These are phyloP conservation scores for Lycopodina hypogea DNA, from an alignment of 37 sponge, comb jelly and placozoan genomes.

Conservation along the genomic window DNA sequence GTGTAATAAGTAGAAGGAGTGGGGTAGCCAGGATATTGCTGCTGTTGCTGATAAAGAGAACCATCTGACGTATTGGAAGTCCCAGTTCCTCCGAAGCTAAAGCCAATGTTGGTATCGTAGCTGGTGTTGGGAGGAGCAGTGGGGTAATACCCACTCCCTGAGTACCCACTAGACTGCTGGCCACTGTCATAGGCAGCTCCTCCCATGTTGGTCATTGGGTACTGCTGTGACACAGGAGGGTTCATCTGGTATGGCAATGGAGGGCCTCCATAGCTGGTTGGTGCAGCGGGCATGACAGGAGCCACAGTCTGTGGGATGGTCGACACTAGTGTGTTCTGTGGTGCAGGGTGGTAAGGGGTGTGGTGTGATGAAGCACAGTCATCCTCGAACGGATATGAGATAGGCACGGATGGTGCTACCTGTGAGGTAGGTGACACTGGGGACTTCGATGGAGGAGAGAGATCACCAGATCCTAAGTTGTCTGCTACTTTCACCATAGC, in stretches of 20 bases:
- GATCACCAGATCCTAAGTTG: background rate
- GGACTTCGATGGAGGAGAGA: background rate
- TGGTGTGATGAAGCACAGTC: background rate
- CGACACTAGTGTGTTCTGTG: too few relatives aligned
- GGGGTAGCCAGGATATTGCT: conserved; percentile 12
- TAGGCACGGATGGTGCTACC: background rate
- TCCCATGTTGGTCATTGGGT: background rate
- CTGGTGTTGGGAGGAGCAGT: background rate
- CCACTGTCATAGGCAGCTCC: background rate
- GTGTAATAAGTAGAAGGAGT: background rate
- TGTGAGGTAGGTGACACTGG: background rate
- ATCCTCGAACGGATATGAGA: background rate
- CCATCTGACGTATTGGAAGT: too few relatives aligned
- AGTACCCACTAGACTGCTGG: background rate
- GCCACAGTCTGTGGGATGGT: too few relatives aligned
- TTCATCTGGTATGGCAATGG: background rate
- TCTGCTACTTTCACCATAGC: background rate
- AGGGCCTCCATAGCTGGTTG: background rate
- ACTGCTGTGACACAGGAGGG: background rate
- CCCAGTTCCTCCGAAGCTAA: conserved; percentile 3
- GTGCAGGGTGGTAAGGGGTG: too few relatives aligned
- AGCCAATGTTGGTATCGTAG: conserved; percentile 5
- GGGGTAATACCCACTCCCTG: conserved; percentile 2
- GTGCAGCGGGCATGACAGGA: background rate
- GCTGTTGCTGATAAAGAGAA: conserved; percentile 13